These are phyloP conservation scores for Crotalus viridis DNA, from an alignment of 2,113 vertebrate species.

Conservation along the genomic window DNA sequence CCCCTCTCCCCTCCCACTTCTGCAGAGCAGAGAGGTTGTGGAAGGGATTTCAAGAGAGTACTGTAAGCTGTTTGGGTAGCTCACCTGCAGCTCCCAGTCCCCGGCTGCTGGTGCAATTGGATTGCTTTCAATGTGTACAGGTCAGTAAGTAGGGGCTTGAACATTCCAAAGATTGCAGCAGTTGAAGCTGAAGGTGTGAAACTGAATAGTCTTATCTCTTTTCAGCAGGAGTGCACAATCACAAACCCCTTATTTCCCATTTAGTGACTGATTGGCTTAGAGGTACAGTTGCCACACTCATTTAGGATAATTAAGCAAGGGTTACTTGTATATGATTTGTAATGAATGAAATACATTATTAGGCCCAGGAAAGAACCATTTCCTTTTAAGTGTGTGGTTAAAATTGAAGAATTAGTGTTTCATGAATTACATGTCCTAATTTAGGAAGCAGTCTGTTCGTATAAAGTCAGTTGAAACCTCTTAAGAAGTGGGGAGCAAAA, in stretches of 20 bases:
- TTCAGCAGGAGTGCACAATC: background rate
- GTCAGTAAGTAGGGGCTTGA: background rate
- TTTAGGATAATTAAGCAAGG: background rate
- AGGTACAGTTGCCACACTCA: background rate
- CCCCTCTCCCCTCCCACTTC: background rate
- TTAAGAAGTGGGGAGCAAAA: background rate
- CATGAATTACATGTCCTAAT: background rate
- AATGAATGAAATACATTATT: constrained; percentile 68
- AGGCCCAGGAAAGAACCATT: constrained; percentile 68
- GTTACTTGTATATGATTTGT: constrained; percentile 2
- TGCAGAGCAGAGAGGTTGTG: background rate
- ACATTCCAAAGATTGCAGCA: background rate
- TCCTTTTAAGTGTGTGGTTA: constrained; percentile 68
- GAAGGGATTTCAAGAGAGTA: background rate
- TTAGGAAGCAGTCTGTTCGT: background rate
- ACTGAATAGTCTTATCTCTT: background rate
- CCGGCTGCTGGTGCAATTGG: background rate
- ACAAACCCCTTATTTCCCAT: background rate
- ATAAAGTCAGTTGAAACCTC: background rate
- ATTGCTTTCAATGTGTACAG: background rate
- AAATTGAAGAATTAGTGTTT: constrained; percentile 55
- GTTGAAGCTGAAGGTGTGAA: background rate
- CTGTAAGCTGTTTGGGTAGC: background rate
- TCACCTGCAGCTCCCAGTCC: background rate
- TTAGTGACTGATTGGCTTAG: background rate